phyloP scores from a whole-genome alignment of 2,113 vertebrate species.

The Ictidomys tridecemlineatus region DNA sequence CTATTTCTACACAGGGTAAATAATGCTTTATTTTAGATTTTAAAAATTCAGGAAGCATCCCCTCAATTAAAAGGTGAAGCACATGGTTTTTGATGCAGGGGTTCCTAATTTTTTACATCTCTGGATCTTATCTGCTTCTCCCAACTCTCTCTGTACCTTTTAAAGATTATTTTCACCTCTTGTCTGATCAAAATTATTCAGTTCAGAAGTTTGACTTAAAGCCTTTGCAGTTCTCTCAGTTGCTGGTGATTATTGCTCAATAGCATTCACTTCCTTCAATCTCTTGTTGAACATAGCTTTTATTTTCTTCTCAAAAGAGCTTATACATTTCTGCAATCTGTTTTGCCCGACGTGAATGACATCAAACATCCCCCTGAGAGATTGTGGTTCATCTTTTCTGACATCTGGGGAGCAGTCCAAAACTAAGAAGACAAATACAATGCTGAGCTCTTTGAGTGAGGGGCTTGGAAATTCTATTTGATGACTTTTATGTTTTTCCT shows the following conservation, averaged over 20 bases:
- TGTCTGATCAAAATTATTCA: conserved; percentile 84
- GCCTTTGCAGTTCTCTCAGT: conserved; percentile 75
- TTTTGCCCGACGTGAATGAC: conserved; percentile 77
- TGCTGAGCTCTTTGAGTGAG: conserved; percentile 54
- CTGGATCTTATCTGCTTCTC: conserved; percentile 58
- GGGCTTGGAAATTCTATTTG: conserved; percentile 60
- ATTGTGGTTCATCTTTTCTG: conserved; percentile 51
- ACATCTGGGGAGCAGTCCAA: neutral
- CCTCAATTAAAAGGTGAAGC: neutral
- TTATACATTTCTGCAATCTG: conserved; percentile 84
- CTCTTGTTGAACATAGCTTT: conserved; percentile 79
- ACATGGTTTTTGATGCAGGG: neutral
- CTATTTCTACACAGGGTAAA: neutral
- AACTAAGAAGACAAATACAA: conserved; percentile 59
- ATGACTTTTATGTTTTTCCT: conserved; percentile 64
- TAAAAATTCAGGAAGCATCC: neutral
- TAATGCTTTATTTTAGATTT: conserved; percentile 42
- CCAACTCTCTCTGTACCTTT: conserved; percentile 69
- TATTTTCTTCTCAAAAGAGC: conserved; percentile 82
- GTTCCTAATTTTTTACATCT: conserved; percentile 56
- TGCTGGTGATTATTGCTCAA: conserved; percentile 53
- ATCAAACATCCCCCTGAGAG: conserved; percentile 71
- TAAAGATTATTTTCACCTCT: conserved; percentile 75
- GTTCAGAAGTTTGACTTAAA: conserved; percentile 78
- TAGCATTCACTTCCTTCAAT: conserved; percentile 44